A percentile compares a stretch with the other conserved stretches of the same genome.
Evolutionary conservation across 2,797 vertebrate species (phyloP).

Genomic region (Odontamblyopus rebecca): DNA sequence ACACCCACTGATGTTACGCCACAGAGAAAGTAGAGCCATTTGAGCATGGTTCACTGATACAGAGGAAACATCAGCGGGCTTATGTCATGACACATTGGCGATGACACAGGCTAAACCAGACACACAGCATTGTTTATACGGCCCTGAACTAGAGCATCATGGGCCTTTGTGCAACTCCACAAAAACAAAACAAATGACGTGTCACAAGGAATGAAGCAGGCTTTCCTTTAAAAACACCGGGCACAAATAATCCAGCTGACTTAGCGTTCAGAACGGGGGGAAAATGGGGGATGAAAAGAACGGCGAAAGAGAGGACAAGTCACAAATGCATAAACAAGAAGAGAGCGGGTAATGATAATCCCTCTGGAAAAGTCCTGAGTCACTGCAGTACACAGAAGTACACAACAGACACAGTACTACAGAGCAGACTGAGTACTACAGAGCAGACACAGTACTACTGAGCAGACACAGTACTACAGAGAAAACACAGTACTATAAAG

Average conservation of each 20-base stretch:
- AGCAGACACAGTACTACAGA: too few relatives aligned
- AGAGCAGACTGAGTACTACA: too few relatives aligned
- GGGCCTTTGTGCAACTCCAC: conserved; percentile 61
- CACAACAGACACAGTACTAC: too few relatives aligned
- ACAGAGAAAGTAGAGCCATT: too few relatives aligned
- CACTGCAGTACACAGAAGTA: conserved; percentile 4
- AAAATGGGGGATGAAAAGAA: conserved; percentile 18
- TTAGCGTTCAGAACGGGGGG: conserved; percentile 53
- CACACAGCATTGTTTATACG: too few relatives aligned
- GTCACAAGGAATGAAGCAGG: conserved; percentile 67
- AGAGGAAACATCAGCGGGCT: too few relatives aligned
- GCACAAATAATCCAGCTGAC: conserved; percentile 63
- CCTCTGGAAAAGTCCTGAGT: conserved; percentile 34
- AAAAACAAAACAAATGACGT: conserved; percentile 73
- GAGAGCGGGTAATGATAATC: conserved; percentile 48
- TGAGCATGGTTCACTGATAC: too few relatives aligned
- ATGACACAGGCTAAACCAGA: too few relatives aligned
- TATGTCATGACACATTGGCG: too few relatives aligned
- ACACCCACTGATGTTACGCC: too few relatives aligned
- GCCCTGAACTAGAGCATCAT: conserved; percentile 61
- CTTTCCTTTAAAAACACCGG: conserved; percentile 55
- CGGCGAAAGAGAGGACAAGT: conserved; percentile 3
- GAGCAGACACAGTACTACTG: too few relatives aligned
- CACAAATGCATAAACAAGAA: conserved; percentile 42
- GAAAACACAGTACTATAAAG: too few relatives aligned